A percentile compares a stretch with the other conserved stretches of the same genome.
Conservation (phyloP, 2,888 invertebrate genomes). For the Microctonus hyperodae region DNA sequence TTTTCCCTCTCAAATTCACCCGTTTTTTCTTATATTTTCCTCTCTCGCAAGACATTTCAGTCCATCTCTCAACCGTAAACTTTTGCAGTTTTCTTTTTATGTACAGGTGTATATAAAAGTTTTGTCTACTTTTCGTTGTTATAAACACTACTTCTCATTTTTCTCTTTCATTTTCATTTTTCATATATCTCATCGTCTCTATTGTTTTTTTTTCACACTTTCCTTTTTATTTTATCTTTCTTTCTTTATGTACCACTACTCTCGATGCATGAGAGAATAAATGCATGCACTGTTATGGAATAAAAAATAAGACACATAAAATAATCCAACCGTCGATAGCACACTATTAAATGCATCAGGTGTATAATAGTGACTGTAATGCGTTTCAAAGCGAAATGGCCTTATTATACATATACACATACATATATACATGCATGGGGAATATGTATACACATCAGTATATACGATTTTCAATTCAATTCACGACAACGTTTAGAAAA, state of each 20-base stretch:
- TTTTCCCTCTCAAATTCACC: neutral
- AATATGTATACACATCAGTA: neutral
- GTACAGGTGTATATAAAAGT: constrained; percentile 6
- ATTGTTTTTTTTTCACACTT: neutral
- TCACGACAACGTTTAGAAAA: neutral
- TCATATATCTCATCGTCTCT: constrained; percentile 1
- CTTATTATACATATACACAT: neutral
- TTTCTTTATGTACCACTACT: neutral
- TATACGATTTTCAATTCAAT: neutral
- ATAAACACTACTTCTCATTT: constrained; percentile 7
- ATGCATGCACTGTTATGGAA: too few relatives aligned
- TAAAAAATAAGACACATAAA: neutral
- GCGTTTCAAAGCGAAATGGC: neutral
- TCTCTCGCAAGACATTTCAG: neutral
- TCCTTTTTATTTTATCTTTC: neutral
- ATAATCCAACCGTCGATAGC: neutral
- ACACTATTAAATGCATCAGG: neutral
- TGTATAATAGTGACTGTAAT: neutral
- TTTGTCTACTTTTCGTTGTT: constrained; percentile 7
- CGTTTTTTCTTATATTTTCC: neutral
- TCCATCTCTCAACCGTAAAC: constrained; percentile 12
- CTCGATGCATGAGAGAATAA: neutral
- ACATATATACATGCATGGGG: neutral
- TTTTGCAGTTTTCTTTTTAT: constrained; percentile 24
- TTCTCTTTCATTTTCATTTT: constrained; percentile 10